phyloP scores from a whole-genome alignment of 2,113 vertebrate genomes.

The Elgaria multicarinata region DNA sequence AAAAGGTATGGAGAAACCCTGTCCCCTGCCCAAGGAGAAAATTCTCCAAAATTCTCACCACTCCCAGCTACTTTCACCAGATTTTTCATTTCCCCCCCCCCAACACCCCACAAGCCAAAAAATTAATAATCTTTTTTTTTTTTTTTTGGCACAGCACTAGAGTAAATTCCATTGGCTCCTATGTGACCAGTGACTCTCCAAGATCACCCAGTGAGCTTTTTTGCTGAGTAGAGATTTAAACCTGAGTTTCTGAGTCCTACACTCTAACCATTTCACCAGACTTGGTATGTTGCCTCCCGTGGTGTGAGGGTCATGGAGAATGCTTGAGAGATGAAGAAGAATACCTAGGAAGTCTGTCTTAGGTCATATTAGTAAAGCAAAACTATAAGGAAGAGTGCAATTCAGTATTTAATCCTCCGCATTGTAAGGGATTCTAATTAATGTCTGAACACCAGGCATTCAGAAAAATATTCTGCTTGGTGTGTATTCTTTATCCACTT shows the following conservation, averaged over 20 bases:
- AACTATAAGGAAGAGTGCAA: background rate
- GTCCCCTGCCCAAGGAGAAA: too few species aligned
- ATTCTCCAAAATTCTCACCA: too few species aligned
- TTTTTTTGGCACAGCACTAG: too few species aligned
- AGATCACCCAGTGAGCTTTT: background rate
- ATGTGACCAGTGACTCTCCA: background rate
- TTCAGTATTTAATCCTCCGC: background rate
- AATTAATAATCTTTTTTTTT: too few species aligned
- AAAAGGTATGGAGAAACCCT: too few species aligned
- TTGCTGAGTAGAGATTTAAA: background rate
- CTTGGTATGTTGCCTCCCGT: background rate
- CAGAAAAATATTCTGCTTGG: background rate
- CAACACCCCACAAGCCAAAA: too few species aligned
- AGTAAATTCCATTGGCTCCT: too few species aligned
- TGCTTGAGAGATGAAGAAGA: background rate
- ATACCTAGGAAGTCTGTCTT: background rate
- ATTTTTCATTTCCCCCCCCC: too few species aligned
- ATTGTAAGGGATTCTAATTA: background rate
- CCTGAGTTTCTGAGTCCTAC: background rate
- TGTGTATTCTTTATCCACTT: background rate
- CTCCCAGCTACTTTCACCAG: too few species aligned
- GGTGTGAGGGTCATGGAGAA: too few species aligned
- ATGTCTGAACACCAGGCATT: background rate
- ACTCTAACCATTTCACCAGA: background rate
- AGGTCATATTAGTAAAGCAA: background rate